Evolutionary conservation across 2,888 invertebrate genomes (phyloP), one percentile per base, ranked within the genome.

Genomic region (Tridacna crocea): DNA sequence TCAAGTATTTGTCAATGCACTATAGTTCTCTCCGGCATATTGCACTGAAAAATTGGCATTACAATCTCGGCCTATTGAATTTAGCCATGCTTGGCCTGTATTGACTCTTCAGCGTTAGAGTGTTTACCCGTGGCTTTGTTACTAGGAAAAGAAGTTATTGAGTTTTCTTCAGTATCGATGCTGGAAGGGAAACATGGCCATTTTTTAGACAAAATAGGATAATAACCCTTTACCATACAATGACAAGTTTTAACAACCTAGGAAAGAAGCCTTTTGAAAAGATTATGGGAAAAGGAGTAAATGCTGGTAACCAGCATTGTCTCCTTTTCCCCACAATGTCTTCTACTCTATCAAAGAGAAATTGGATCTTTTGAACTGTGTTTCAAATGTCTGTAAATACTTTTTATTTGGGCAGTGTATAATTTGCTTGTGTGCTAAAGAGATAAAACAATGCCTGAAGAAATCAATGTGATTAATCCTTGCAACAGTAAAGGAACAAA

Each of bases 111-210:
- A 46, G 26, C 8, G 58, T 55, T 60, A 22, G 26, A 61, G 61
- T 81, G 77, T 81, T 81, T 81, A 74, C 77, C 47, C 17, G 47
- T 11, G 74, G 76, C 77, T 81, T 81, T 75, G 68, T 74, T 70
- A 48, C 46, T 17, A 36, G 27, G 74, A 55, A 70, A 11, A 24
- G 17, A 48, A 60, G 60, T 68, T 72, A 72, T 72, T 70, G 61
- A 46, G 77, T 77, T 70, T 77, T 70, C 60, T 58, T 58, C 27
- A 61, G 47, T 74, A 51, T 26, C 13, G 27, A 66, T 51, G 51
- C 65, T 26, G n/a, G 17, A 51, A 26, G 24, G 66, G 75, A 75
- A 75, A 47, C 22, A 22, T 17, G 19, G 66, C 65, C 51, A 66
- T 66, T 65, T 26, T 75, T 47, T 17, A 19, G 22, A 66, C 26